These are phyloP conservation scores for Bradypodion pumilum DNA, from an alignment of 2,797 vertebrate species.

Conservation along the genomic window DNA sequence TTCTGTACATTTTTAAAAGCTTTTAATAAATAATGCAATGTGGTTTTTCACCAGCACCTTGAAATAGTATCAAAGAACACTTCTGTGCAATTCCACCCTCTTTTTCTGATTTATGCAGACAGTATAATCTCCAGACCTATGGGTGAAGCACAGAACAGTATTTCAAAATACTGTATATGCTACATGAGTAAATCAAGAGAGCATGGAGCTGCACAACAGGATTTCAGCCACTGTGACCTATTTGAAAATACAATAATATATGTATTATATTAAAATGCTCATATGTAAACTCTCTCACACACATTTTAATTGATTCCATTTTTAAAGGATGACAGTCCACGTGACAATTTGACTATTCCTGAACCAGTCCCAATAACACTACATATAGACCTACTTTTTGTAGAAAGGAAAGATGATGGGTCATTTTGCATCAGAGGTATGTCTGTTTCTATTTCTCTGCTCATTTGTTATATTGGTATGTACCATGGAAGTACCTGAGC, in stretches of 20 bases:
- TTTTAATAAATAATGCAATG: background rate
- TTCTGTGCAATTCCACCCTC: background rate
- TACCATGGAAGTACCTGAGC: background rate
- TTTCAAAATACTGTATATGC: background rate
- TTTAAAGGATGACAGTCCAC: constrained; percentile 87
- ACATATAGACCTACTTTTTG: constrained; percentile 87
- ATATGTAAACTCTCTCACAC: too few species aligned
- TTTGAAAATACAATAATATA: too few species aligned
- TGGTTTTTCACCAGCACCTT: background rate
- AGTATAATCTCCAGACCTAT: background rate
- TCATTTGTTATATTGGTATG: background rate
- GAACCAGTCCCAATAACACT: constrained; percentile 83
- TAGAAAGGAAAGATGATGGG: constrained; percentile 90
- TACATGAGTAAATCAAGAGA: too few species aligned
- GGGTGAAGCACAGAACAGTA: background rate
- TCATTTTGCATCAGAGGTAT: constrained; percentile 91
- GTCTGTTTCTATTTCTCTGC: constrained; percentile 23
- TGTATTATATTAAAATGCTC: too few species aligned
- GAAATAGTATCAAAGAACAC: background rate
- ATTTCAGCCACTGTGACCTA: too few species aligned
- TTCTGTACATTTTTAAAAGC: background rate
- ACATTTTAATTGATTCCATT: constrained; percentile 10
- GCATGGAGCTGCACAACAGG: too few species aligned
- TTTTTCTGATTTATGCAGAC: background rate
- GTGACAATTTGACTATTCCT: constrained; percentile 75